These are phyloP conservation scores for Boloria selene DNA, from an alignment of 2,888 invertebrate genomes.

Conservation along the genomic window DNA sequence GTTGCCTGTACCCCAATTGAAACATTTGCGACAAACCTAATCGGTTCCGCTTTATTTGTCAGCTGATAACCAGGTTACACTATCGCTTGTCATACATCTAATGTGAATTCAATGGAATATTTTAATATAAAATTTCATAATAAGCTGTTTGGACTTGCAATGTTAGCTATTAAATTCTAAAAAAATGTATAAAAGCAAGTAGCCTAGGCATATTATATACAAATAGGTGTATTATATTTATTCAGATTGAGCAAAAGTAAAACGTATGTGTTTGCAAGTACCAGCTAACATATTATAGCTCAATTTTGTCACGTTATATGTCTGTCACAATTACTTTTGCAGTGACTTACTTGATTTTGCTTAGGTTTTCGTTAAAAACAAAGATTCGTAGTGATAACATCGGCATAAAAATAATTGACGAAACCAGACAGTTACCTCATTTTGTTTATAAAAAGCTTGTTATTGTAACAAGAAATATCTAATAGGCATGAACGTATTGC, in stretches of 20 bases:
- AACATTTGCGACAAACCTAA: constrained; percentile 49
- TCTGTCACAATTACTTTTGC: too few species aligned
- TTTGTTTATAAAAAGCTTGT: constrained; percentile 12
- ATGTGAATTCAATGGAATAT: background rate
- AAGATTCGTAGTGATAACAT: background rate
- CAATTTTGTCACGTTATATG: too few species aligned
- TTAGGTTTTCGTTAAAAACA: background rate
- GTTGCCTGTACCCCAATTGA: constrained; percentile 40
- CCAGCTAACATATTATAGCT: too few species aligned
- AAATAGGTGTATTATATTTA: too few species aligned
- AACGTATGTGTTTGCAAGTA: too few species aligned
- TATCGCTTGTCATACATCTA: constrained; percentile 7
- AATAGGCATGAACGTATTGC: constrained; percentile 14
- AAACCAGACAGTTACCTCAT: background rate
- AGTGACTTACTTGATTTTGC: too few species aligned
- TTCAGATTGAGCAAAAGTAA: too few species aligned
- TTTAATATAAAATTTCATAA: background rate
- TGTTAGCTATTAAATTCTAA: too few species aligned
- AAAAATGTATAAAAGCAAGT: too few species aligned
- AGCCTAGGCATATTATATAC: too few species aligned
- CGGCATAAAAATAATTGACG: constrained; percentile 1
- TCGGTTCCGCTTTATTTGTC: constrained; percentile 64
- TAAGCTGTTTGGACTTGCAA: too few species aligned
- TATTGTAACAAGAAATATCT: constrained; percentile 14
- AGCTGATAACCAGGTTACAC: constrained; percentile 36